A percentile compares a stretch with the other conserved stretches of the same genome.
Evolutionary conservation across 2,113 vertebrate species (phyloP).

Genomic region (Eurypyga helias): DNA sequence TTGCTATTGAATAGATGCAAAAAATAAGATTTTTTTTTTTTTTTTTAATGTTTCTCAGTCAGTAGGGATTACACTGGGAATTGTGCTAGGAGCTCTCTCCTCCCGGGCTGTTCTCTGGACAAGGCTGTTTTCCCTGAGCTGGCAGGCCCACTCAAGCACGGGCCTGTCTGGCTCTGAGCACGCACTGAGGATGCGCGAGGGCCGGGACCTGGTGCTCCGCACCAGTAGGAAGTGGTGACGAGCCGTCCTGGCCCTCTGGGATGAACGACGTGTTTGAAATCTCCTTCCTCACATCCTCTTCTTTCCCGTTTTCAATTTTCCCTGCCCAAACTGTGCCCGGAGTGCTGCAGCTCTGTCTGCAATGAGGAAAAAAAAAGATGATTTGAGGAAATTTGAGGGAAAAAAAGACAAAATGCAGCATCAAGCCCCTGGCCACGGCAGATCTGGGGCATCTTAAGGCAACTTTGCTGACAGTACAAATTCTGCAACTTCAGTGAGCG

Average conservation of each 20-base stretch:
- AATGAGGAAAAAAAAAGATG: too few species aligned
- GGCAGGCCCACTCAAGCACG: neutral
- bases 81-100: neutral
- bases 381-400: too few species aligned
- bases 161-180: neutral
- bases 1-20: slow-evolving; percentile 30
- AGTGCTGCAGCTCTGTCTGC: neutral
- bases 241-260: neutral
- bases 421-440: neutral
- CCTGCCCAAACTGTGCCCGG: neutral
- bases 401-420: neutral
- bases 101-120: neutral
- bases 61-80: neutral
- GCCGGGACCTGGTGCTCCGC: neutral
- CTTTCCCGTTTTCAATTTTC: neutral
- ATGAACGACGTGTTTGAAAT: neutral
- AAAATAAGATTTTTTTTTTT: neutral
- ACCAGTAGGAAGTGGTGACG: neutral
- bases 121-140: neutral
- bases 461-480: neutral
- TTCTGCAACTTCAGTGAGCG: fast-evolving
- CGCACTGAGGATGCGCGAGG: neutral
- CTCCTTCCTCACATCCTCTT: neutral
- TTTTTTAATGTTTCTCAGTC: neutral
- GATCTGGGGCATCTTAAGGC: neutral